Percentiles rank a stretch among this genome's conserved stretches.
These are phyloP conservation scores for Lasioglossum villosulum DNA, from an alignment of 2,888 invertebrate species.

Conservation along the genomic window DNA sequence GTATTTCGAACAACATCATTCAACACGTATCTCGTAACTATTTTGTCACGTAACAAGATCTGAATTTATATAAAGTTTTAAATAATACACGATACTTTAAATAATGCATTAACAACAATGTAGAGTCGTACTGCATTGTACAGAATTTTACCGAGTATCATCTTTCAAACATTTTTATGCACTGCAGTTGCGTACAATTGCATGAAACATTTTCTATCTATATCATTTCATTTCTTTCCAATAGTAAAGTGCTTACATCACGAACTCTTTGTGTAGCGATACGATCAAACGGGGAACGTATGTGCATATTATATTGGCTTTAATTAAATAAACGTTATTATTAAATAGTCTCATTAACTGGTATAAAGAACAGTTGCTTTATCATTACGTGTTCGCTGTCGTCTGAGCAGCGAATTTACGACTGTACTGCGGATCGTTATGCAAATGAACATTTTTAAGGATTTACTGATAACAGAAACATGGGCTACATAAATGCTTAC, in stretches of 20 bases:
- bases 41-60: neutral
- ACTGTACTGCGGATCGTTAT: neutral
- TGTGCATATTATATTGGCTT: neutral
- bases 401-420: neutral
- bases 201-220: neutral
- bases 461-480: neutral
- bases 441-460: neutral
- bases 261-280: neutral
- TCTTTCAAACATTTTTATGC: neutral
- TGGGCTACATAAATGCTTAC: neutral
- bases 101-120: neutral
- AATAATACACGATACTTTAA: neutral
- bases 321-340: conserved; percentile 2
- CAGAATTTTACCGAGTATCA: neutral
- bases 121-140: neutral
- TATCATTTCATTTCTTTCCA: neutral
- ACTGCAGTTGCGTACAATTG: neutral
- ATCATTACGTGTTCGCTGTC: neutral
- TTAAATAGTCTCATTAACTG: neutral
- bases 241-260: neutral
- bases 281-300: neutral
- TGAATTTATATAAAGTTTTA: neutral
- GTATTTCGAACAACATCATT: neutral
- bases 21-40: neutral
- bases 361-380: neutral